Evolutionary conservation across 2,888 invertebrate species (phyloP), one percentile per base, ranked within the genome.

Genomic region (Sceliomorpha sp.): DNA sequence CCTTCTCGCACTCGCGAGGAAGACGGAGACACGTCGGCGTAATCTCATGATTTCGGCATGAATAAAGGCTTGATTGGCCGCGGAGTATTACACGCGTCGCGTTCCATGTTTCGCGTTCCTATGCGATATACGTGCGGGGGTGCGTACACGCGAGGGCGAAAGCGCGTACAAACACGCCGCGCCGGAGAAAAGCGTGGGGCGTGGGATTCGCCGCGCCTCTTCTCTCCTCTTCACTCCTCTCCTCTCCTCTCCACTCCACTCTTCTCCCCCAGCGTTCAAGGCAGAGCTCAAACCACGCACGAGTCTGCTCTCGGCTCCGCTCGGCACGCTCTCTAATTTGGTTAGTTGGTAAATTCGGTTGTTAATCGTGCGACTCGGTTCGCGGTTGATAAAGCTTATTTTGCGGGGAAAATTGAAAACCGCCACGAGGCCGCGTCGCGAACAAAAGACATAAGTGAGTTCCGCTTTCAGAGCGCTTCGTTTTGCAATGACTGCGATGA

Each of bases 41-140:
- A 80, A 82, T 84, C 78, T 77, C 73, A 72, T 77, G 75, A 81
- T 79, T 78, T 71, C 64, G 70, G 67, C 67, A 72, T 82, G 80
- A 82, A 82, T 82, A 81, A 80, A 79, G 77, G 77, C 75, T 77
- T 83, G 83, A 84, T 84, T 83, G 81, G 78, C 73, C 69, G 51
- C 64, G 26, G 39, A 50, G 63, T 20, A 39, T 64, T 60, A 64
- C 51, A 58, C 60, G 51, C 56, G 55, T 64, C 51, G 63, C 50
- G 44, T 29, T 45, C 39, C 44, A 40, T 29, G 32, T 26, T 42
- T 48, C 9, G 29, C 12, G n/a, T 13, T 6, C n/a, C n/a, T n/a
- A n/a, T n/a, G n/a, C n/a, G n/a, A n/a, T n/a, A n/a, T n/a, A n/a
- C n/a, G n/a, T n/a, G n/a, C n/a, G n/a, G n/a, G 1, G n/a, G 12